These are phyloP conservation scores for Sardina pilchardus DNA, from an alignment of 2,113 vertebrate genomes.

Conservation along the genomic window DNA sequence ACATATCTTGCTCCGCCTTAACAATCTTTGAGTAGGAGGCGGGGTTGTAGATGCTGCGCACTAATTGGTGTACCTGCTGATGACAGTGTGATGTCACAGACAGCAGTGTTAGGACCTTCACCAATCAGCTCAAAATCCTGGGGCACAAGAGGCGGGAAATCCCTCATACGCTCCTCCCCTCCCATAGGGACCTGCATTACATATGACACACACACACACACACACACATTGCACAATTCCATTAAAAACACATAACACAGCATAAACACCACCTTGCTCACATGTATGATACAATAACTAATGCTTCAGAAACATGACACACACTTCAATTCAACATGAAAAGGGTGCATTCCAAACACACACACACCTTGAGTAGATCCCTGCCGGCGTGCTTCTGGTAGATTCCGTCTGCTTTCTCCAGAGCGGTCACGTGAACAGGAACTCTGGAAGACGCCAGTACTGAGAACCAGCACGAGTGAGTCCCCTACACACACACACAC, in stretches of 20 bases:
- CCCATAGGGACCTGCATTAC: constrained; percentile 83
- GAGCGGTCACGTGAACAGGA: constrained; percentile 76
- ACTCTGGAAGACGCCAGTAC: constrained; percentile 80
- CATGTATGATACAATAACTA: background rate
- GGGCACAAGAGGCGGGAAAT: constrained; percentile 79
- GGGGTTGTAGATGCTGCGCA: no score
- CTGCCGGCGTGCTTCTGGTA: constrained; percentile 81
- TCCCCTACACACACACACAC: constrained; percentile 69
- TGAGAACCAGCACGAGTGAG: constrained; percentile 84
- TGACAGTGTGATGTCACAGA: constrained; percentile 89
- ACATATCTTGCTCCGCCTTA: no score
- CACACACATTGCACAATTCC: no score
- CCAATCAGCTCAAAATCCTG: constrained; percentile 81
- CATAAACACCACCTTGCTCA: background rate
- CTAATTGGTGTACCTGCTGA: constrained; percentile 80
- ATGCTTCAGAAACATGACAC: background rate
- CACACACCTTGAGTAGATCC: constrained; percentile 79
- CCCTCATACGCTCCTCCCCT: constrained; percentile 85
- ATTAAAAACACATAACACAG: background rate
- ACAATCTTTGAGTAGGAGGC: background rate
- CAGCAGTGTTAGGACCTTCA: constrained; percentile 70
- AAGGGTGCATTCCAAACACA: background rate
- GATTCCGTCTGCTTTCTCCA: constrained; percentile 74
- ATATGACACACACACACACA: constrained; percentile 21
- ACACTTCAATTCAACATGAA: background rate